Evolutionary conservation across 2,888 invertebrate species (phyloP).

Genomic region (Eupithecia exiguata): DNA sequence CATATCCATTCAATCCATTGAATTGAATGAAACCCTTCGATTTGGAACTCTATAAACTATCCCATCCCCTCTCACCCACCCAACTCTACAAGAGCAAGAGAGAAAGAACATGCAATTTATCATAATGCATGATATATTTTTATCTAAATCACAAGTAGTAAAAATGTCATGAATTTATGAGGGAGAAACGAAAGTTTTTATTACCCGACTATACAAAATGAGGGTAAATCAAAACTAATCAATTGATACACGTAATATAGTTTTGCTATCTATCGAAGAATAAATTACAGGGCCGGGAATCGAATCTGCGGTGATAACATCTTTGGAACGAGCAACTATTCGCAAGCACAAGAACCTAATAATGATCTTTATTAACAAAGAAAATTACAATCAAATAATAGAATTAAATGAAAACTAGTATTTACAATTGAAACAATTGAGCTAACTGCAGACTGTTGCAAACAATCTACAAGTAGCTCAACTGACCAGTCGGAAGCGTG

Average conservation of each 20-base stretch:
- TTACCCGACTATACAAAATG: conserved; percentile 7
- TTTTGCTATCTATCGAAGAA: conserved; percentile 9
- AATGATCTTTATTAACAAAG: too few species aligned
- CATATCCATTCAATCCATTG: background rate
- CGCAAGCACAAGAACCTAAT: too few species aligned
- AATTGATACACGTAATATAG: conserved; percentile 19
- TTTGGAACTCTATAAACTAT: background rate
- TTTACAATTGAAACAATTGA: too few species aligned
- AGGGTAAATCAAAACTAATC: conserved; percentile 23
- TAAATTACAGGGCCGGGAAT: conserved; percentile 2
- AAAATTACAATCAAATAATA: too few species aligned
- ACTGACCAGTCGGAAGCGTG: too few species aligned
- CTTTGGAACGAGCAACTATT: too few species aligned
- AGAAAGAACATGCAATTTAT: conserved; percentile 47
- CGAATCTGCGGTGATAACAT: conserved; percentile 1
- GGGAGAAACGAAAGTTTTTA: conserved; percentile 17
- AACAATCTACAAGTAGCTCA: too few species aligned
- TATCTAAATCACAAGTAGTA: conserved; percentile 27
- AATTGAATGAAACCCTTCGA: background rate
- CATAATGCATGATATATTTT: conserved; percentile 46
- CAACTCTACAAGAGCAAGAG: background rate
- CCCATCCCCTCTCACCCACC: background rate
- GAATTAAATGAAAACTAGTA: too few species aligned
- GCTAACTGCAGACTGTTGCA: too few species aligned
- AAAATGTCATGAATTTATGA: conserved; percentile 11